These are phyloP conservation scores for Tenthredo distinguenda DNA, from an alignment of 2,888 invertebrate species.

Conservation along the genomic window DNA sequence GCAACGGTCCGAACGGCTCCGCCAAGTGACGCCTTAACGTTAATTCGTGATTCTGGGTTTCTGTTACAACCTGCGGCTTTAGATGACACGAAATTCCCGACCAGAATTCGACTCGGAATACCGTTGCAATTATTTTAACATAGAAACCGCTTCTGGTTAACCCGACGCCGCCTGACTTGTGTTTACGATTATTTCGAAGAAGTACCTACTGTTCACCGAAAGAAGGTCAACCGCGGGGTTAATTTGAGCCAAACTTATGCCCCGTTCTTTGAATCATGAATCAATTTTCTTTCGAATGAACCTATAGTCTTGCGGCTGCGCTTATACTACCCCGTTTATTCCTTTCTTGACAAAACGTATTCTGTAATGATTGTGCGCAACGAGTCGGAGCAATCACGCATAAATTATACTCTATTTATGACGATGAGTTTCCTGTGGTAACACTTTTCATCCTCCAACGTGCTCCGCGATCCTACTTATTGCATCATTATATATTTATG, in stretches of 20 bases:
- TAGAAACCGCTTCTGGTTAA: conserved; percentile 17
- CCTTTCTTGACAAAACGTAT: conserved; percentile 2
- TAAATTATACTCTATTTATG: conserved; percentile 43
- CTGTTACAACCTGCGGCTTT: conserved; percentile 49
- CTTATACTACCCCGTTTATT: neutral
- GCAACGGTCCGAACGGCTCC: neutral
- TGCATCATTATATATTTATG: conserved; percentile 27
- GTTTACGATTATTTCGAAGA: neutral
- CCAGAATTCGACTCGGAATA: conserved; percentile 34
- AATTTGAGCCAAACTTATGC: neutral
- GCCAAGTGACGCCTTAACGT: conserved; percentile 17
- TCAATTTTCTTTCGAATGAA: neutral
- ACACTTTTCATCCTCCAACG: conserved; percentile 14
- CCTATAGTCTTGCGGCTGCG: neutral
- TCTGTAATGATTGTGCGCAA: conserved; percentile 4
- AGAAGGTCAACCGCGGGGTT: neutral
- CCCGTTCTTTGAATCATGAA: neutral
- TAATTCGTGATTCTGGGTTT: conserved; percentile 52
- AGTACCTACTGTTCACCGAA: neutral
- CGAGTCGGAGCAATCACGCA: conserved; percentile 14
- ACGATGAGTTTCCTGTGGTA: conserved; percentile 20
- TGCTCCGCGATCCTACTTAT: neutral
- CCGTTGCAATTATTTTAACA: conserved; percentile 49
- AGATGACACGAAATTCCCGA: conserved; percentile 28
- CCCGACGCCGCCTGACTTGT: neutral